These are phyloP conservation scores for Pseudonaja textilis DNA, from an alignment of 2,113 vertebrate species.

Conservation along the genomic window DNA sequence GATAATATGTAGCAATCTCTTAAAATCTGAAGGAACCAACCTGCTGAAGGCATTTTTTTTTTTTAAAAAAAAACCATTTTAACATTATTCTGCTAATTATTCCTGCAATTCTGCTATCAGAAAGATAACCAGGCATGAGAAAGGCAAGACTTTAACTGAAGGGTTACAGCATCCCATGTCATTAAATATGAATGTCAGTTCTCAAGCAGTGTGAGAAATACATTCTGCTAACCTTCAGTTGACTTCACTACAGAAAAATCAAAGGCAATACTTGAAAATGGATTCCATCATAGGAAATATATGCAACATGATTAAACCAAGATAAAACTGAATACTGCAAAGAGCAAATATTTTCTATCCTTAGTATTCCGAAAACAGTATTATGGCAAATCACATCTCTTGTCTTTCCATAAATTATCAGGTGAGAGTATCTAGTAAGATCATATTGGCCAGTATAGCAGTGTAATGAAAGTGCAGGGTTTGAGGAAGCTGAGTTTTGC, in stretches of 20 bases:
- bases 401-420: not conserved
- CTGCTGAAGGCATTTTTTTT: not conserved
- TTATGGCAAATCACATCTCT: not conserved
- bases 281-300: not conserved
- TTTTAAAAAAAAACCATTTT: not conserved
- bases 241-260: not conserved
- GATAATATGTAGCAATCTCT: not conserved
- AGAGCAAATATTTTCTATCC: not conserved
- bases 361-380: not conserved
- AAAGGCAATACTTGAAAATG: not conserved
- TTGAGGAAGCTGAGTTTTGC: not conserved
- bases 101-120: conserved; percentile 12
- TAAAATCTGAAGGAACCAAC: not conserved
- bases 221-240: conserved; percentile 1
- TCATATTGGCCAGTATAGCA: not conserved
- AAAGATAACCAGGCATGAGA: conserved; percentile 12
- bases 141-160: conserved; percentile 7
- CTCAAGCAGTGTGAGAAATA: conserved; percentile 12
- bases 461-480: not conserved
- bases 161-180: conserved; percentile 28
- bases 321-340: not conserved
- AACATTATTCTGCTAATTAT: conserved; percentile 7
- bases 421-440: not conserved
- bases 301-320: not conserved
- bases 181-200: conserved; percentile 26